Conservation (phyloP, 2,797 vertebrate genomes). For the Adelosebastes latens region DNA sequence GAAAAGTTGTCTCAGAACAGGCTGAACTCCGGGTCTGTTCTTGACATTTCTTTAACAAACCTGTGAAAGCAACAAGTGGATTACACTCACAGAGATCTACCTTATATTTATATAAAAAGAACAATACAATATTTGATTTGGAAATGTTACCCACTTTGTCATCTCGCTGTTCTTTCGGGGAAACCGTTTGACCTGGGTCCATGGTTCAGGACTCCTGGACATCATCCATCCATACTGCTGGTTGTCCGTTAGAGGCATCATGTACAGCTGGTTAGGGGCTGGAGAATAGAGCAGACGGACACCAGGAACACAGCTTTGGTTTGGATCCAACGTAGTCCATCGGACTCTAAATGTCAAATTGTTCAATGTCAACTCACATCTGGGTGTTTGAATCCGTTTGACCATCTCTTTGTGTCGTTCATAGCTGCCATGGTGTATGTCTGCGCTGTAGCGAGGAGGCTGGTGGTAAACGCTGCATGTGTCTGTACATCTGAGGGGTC, state of each 20-base stretch:
- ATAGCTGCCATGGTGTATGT: slow-evolving; percentile 78
- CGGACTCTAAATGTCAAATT: not conserved
- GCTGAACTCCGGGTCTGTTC: slow-evolving; percentile 72
- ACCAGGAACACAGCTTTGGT: not conserved
- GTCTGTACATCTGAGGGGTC: slow-evolving; percentile 17
- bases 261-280: slow-evolving; percentile 86
- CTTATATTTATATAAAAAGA: not conserved
- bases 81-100: not conserved
- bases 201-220: slow-evolving; percentile 58
- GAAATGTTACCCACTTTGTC: slow-evolving; percentile 76
- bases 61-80: slow-evolving; percentile 58
- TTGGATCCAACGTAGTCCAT: not conserved
- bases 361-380: slow-evolving; percentile 51
- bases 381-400: slow-evolving; percentile 47
- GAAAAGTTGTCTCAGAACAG: slow-evolving; percentile 67
- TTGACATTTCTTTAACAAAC: slow-evolving; percentile 79
- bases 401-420: slow-evolving; percentile 68
- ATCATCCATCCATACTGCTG: slow-evolving; percentile 87
- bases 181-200: slow-evolving; percentile 72
- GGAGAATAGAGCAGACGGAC: slow-evolving; percentile 11
- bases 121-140: not conserved
- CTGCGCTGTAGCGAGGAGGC: slow-evolving; percentile 45
- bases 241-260: slow-evolving; percentile 80
- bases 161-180: slow-evolving; percentile 82
- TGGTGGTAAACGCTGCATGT: slow-evolving; percentile 21